Conservation (phyloP, 2,888 invertebrate species). For the Anoplius nigerrimus region DNA sequence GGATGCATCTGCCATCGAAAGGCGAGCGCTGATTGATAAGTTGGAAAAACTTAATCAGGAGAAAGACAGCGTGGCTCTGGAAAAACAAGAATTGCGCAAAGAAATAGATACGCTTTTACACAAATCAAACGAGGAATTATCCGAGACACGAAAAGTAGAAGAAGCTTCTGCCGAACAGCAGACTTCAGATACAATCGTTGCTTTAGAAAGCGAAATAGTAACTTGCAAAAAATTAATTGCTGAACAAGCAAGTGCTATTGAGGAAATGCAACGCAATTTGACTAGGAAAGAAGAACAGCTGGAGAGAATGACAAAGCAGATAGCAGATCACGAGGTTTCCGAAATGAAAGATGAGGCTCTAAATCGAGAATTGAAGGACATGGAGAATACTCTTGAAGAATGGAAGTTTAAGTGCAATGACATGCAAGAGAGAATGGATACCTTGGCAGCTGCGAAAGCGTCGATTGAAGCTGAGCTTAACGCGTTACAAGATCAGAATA, state of each 20-base stretch:
- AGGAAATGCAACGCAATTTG: constrained; percentile 78
- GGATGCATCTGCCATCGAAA: constrained; percentile 79
- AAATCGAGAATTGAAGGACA: constrained; percentile 60
- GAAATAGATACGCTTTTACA: constrained; percentile 73
- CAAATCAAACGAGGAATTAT: constrained; percentile 73
- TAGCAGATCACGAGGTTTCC: constrained; percentile 45
- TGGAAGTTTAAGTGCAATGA: constrained; percentile 64
- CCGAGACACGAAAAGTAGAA: constrained; percentile 61
- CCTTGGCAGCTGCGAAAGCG: constrained; percentile 73
- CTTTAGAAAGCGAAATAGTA: constrained; percentile 65
- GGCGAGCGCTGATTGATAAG: constrained; percentile 83
- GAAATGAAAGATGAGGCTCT: constrained; percentile 53
- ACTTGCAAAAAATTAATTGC: constrained; percentile 79
- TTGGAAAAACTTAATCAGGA: constrained; percentile 80
- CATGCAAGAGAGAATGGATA: constrained; percentile 63
- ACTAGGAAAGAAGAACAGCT: constrained; percentile 71
- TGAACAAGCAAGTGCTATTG: constrained; percentile 78
- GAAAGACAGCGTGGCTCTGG: constrained; percentile 78
- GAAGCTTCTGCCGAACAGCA: constrained; percentile 33
- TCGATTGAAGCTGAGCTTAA: constrained; percentile 77
- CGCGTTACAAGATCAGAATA: constrained; percentile 75
- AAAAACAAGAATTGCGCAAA: constrained; percentile 72
- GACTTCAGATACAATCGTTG: constrained; percentile 29
- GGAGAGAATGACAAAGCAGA: constrained; percentile 73
- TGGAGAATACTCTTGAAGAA: constrained; percentile 63